phyloP scores from a whole-genome alignment of 1,140 invertebrate species.

The Papilio aristodemus region DNA sequence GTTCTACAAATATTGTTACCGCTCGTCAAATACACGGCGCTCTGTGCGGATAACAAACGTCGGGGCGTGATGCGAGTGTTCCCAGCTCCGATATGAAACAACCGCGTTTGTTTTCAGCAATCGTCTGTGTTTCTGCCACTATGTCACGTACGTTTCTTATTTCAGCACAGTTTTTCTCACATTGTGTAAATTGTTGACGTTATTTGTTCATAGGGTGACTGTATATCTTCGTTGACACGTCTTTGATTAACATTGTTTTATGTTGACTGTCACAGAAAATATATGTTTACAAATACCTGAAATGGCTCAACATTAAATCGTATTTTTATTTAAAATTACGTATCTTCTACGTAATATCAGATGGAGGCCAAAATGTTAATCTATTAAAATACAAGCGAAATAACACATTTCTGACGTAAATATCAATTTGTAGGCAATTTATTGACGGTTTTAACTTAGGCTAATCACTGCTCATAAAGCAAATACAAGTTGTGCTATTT shows the following conservation, averaged over 20 bases:
- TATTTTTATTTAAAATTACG: too few relatives aligned
- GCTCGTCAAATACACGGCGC: conserved; percentile 69
- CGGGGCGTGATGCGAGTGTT: conserved; percentile 57
- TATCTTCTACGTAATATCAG: not conserved
- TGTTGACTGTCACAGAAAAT: not conserved
- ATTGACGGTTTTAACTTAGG: not conserved
- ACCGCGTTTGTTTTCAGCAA: conserved; percentile 58
- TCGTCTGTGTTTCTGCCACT: conserved; percentile 52
- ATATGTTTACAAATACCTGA: not conserved
- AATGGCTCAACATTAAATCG: too few relatives aligned
- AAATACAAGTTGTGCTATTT: not conserved
- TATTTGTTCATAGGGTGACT: conserved; percentile 24
- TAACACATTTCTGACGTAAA: not conserved
- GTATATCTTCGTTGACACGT: not conserved
- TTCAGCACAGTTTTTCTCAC: conserved; percentile 44
- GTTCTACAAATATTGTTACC: conserved; percentile 78
- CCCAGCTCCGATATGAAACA: conserved; percentile 68
- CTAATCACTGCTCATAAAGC: not conserved
- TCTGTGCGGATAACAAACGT: conserved; percentile 58
- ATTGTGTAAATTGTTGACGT: conserved; percentile 34
- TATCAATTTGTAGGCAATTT: conserved; percentile 17
- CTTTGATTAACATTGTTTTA: conserved; percentile 19
- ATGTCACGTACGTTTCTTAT: conserved; percentile 59
- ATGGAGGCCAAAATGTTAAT: not conserved
- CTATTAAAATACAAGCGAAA: not conserved